Base-by-base conservation (phyloP, 2,113 vertebrate species). In the Diglossa brunneiventris region DNA sequence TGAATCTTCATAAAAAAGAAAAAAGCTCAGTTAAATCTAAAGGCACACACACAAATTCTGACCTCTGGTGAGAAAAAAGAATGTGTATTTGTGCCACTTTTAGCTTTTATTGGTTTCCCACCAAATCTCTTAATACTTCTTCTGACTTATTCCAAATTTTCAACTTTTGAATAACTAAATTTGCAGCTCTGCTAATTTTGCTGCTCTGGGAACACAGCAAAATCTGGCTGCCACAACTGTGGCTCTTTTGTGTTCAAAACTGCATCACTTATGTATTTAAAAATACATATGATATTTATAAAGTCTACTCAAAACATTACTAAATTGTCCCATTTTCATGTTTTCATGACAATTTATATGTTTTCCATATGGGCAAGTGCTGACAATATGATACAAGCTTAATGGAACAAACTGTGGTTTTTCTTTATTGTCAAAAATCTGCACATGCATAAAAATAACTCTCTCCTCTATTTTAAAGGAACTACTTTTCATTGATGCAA, bases 321-420 rank as follows among this genome's bases (percentile, higher is more conserved):
- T 95, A 97, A 98, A 97, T 94, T 95, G 96, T 96, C 94, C 97
- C 96, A 96, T 97, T 98, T 97, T 97, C 96, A 97, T 97, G 95
- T 97, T 98, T 97, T 97, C 97, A 97, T 94, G 96, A 96, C 94
- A 97, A 98, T 98, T 98, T 97, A 94, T 97, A 97, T 96, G 95
- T 97, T 98, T 98, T 98, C 97, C 98, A 98, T 98, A 98, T 98
- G 98, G 97, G 93, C 93, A 97, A 97, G 94, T 94, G 94, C 95
- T 97, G 94, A 98, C 94, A 97, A 96, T 95, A 96, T 96, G 96
- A 98, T 91, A 86, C 92, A 97, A 97, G 92, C 94, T 96, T 96
- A 97, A 94, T 96, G 92, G 96, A 97, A 95, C 89, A 96, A 97
- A 91, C 16, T 87, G 92, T 30, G 59, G 91, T 88, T 90, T 96